Evolutionary conservation across 2,888 invertebrate genomes (phyloP).

Genomic region (Drosophila eohydei): DNA sequence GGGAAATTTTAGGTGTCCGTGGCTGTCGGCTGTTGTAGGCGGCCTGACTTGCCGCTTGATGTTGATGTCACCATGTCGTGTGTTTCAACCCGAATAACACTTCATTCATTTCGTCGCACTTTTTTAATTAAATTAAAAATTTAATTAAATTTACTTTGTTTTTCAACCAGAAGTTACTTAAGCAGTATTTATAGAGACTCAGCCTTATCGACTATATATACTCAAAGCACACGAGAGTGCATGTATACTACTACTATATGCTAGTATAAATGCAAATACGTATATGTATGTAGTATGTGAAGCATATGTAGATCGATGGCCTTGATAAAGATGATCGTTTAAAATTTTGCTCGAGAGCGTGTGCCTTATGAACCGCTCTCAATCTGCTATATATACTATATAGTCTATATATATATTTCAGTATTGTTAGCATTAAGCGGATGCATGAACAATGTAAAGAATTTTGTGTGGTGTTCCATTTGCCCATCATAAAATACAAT

Average conservation of each 20-base stretch:
- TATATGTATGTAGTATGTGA: conserved; percentile 26
- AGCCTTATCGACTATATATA: conserved; percentile 1
- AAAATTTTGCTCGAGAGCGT: conserved; percentile 15
- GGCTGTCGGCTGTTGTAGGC: conserved; percentile 56
- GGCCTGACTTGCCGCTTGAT: conserved; percentile 47
- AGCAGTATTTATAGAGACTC: conserved; percentile 12
- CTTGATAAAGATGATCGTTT: conserved; percentile 69
- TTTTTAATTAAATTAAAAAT: conserved; percentile 67
- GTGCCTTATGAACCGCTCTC: conserved; percentile 35
- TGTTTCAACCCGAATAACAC: conserved; percentile 54
- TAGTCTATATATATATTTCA: conserved; percentile 16
- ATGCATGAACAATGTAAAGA: conserved; percentile 67
- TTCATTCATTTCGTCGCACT: conserved; percentile 47
- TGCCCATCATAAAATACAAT: conserved; percentile 53
- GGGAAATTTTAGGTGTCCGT: conserved; percentile 9
- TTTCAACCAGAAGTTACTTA: conserved; percentile 10
- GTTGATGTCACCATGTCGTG: conserved; percentile 74
- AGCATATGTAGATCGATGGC: conserved; percentile 51
- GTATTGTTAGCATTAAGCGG: conserved; percentile 58
- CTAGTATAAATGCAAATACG: neutral
- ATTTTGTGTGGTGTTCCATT: conserved; percentile 41
- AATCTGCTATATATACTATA: conserved; percentile 19
- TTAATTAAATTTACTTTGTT: conserved; percentile 34
- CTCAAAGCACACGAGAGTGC: too few species aligned
- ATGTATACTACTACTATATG: neutral